A percentile compares a stretch with the other conserved stretches of the same genome.
Evolutionary conservation across 2,888 invertebrate species (phyloP).

Genomic region (Petrolisthes cinctipes): DNA sequence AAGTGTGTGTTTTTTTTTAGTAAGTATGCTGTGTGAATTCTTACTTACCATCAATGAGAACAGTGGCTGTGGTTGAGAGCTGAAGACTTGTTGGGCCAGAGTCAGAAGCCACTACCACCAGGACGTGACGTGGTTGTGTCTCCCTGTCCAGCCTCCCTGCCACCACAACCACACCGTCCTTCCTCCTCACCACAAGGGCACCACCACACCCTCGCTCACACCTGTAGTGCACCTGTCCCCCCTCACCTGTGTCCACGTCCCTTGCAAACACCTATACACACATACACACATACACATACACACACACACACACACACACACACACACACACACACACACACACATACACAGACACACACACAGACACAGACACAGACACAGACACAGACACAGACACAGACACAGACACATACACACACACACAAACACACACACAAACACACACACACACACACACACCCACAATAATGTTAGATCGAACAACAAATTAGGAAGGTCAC

Average conservation of each 20-base stretch:
- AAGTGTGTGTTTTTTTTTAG: too few species aligned
- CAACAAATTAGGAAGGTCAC: too few species aligned
- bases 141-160: constrained; percentile 47
- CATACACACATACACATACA: not conserved
- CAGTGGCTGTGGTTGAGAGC: constrained; percentile 51
- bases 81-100: constrained; percentile 37
- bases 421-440: too few species aligned
- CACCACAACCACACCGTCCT: constrained; percentile 41
- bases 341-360: too few species aligned
- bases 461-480: too few species aligned
- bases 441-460: too few species aligned
- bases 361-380: not conserved
- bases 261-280: constrained; percentile 40
- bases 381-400: not conserved
- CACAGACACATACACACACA: not conserved
- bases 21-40: not conserved
- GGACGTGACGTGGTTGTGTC: not conserved
- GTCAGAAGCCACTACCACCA: constrained; percentile 50
- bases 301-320: not conserved
- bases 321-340: not conserved
- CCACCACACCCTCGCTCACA: constrained; percentile 37
- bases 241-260: constrained; percentile 57
- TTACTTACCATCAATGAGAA: constrained; percentile 50
- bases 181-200: constrained; percentile 31
- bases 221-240: constrained; percentile 41